Conservation (phyloP, 2,888 invertebrate species). For the Polylopha cassiicola region DNA sequence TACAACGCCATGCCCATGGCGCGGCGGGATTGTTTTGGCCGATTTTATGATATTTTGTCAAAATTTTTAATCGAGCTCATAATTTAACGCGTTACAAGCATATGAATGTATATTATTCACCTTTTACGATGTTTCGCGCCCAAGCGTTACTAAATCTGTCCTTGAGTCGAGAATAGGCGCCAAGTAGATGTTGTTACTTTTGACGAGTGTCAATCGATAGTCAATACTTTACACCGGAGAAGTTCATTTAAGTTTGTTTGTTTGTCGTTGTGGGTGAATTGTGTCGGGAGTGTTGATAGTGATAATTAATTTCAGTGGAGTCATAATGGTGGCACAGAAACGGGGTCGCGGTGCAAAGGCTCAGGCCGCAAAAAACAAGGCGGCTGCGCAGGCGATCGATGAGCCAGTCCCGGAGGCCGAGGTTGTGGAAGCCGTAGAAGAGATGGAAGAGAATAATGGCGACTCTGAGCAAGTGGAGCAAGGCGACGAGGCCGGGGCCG, state of each 20-base stretch:
- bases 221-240: constrained; percentile 16
- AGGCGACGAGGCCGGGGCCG: constrained; percentile 34
- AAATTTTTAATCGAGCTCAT: not conserved
- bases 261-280: constrained; percentile 6
- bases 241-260: constrained; percentile 27
- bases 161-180: constrained; percentile 60
- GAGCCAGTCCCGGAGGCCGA: constrained; percentile 44
- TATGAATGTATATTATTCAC: constrained; percentile 23
- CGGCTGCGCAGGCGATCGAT: constrained; percentile 41
- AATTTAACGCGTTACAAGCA: no score
- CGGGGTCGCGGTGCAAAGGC: constrained; percentile 67
- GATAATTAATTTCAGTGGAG: constrained; percentile 36
- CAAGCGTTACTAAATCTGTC: constrained; percentile 42
- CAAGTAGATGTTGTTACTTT: constrained; percentile 38
- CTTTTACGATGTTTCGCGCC: constrained; percentile 42
- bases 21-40: constrained; percentile 47
- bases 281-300: constrained; percentile 23
- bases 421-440: constrained; percentile 38
- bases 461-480: constrained; percentile 45
- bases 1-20: constrained; percentile 64
- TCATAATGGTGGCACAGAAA: constrained; percentile 67
- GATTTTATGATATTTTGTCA: constrained; percentile 42
- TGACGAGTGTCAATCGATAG: constrained; percentile 18
- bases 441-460: constrained; percentile 58
- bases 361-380: constrained; percentile 57